Percentiles rank a stretch among this genome's conserved stretches.
These are phyloP conservation scores for Physeter macrocephalus DNA, from an alignment of 2,113 vertebrate genomes.

Conservation along the genomic window DNA sequence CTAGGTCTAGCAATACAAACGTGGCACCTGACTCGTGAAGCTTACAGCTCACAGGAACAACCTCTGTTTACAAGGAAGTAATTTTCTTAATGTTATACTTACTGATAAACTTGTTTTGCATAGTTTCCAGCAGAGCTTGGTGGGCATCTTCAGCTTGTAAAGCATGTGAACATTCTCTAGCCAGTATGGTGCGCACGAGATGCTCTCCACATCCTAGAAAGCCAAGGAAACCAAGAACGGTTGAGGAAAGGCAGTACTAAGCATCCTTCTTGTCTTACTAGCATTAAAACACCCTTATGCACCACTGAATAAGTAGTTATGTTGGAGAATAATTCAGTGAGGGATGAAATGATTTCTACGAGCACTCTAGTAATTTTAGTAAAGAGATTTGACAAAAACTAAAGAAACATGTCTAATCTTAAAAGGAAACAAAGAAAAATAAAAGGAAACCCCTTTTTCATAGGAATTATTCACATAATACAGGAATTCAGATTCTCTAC, in stretches of 20 bases:
- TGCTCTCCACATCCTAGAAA: constrained; percentile 96
- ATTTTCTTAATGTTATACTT: constrained; percentile 75
- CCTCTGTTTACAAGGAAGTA: neutral
- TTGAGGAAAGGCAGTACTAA: constrained; percentile 13
- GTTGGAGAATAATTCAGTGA: constrained; percentile 14
- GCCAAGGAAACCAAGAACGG: constrained; percentile 46
- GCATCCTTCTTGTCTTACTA: neutral
- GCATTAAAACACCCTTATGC: neutral
- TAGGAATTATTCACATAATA: neutral
- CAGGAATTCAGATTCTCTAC: neutral
- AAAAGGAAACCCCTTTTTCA: neutral
- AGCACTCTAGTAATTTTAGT: neutral
- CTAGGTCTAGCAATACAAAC: neutral
- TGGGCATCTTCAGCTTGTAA: constrained; percentile 98
- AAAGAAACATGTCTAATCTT: neutral
- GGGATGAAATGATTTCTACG: constrained; percentile 39
- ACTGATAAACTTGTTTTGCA: constrained; percentile 99
- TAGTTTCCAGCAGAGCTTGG: constrained; percentile 97
- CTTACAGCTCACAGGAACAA: neutral
- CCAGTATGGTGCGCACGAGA: constrained; percentile 97
- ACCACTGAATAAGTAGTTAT: neutral
- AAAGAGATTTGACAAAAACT: neutral
- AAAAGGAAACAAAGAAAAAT: constrained; percentile 32
- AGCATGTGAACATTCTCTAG: constrained; percentile 96
- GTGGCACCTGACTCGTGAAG: neutral